These are phyloP conservation scores for Morpho deidamia DNA, from an alignment of 2,888 invertebrate genomes.

Conservation along the genomic window DNA sequence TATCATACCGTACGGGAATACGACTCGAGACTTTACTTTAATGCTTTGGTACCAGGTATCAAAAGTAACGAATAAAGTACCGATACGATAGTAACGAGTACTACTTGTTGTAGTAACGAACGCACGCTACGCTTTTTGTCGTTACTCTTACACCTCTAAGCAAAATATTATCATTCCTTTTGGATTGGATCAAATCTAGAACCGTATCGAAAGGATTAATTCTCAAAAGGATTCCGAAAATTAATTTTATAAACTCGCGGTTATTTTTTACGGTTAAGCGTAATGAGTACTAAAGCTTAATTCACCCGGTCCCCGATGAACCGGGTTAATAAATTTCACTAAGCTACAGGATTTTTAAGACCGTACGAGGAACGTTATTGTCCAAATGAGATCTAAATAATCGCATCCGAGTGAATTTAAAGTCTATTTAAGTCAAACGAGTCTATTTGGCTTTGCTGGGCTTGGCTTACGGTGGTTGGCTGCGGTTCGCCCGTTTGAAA, in stretches of 20 bases:
- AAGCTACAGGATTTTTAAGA: constrained; percentile 23
- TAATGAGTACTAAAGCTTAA: constrained; percentile 9
- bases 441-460: constrained; percentile 14
- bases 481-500: constrained; percentile 6
- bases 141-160: too few relatives aligned
- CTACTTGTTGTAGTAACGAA: too few relatives aligned
- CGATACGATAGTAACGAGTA: too few relatives aligned
- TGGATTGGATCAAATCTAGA: too few relatives aligned
- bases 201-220: too few relatives aligned
- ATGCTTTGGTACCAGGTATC: too few relatives aligned
- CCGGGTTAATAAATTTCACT: constrained; percentile 18
- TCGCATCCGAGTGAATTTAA: constrained; percentile 15
- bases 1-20: too few relatives aligned
- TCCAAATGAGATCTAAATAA: constrained; percentile 21
- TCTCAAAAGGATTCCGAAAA: too few relatives aligned
- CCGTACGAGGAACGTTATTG: constrained; percentile 16
- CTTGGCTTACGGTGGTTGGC: constrained; percentile 18
- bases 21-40: too few relatives aligned
- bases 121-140: too few relatives aligned
- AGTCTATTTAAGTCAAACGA: constrained; percentile 18
- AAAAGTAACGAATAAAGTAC: too few relatives aligned
- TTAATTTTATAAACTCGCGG: not conserved
- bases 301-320: constrained; percentile 9
- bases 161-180: too few relatives aligned
- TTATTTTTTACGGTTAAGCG: not conserved